These are phyloP conservation scores for Pocillopora grandis DNA, from an alignment of 92 coral and sea anemone species.

Conservation along the genomic window DNA sequence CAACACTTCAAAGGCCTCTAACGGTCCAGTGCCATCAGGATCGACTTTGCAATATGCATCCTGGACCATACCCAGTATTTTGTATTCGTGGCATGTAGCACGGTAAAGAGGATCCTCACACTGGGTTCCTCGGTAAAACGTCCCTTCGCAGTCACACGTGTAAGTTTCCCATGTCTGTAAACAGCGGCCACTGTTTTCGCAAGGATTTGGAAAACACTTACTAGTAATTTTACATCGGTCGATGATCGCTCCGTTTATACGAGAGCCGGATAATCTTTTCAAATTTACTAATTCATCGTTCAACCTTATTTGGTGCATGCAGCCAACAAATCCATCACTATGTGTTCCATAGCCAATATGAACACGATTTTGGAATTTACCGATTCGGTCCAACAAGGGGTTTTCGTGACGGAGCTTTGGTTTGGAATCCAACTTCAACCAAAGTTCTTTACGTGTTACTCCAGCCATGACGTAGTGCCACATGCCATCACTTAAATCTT, in stretches of 20 bases:
- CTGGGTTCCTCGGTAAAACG: conserved; percentile 73
- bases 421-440: conserved; percentile 70
- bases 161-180: conserved; percentile 65
- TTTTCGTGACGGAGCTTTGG: conserved; percentile 80
- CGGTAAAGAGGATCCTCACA: conserved; percentile 88
- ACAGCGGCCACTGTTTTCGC: conserved; percentile 76
- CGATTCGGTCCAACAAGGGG: conserved; percentile 61
- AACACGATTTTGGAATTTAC: conserved; percentile 64
- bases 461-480: conserved; percentile 94
- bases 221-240: conserved; percentile 58
- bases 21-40: conserved; percentile 84
- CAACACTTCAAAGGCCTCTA: conserved; percentile 65
- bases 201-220: conserved; percentile 84
- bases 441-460: conserved; percentile 58
- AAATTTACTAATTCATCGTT: conserved; percentile 59
- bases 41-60: conserved; percentile 91
- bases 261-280: conserved; percentile 33
- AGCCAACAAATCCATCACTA: conserved; percentile 87
- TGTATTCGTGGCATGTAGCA: conserved; percentile 88
- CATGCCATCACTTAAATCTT: conserved; percentile 80
- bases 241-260: conserved; percentile 49
- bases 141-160: conserved; percentile 80
- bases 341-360: conserved; percentile 80
- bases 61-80: conserved; percentile 75
- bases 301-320: conserved; percentile 69